Base-by-base conservation (phyloP, 1,140 invertebrate species). In the Bombus ignitus region DNA sequence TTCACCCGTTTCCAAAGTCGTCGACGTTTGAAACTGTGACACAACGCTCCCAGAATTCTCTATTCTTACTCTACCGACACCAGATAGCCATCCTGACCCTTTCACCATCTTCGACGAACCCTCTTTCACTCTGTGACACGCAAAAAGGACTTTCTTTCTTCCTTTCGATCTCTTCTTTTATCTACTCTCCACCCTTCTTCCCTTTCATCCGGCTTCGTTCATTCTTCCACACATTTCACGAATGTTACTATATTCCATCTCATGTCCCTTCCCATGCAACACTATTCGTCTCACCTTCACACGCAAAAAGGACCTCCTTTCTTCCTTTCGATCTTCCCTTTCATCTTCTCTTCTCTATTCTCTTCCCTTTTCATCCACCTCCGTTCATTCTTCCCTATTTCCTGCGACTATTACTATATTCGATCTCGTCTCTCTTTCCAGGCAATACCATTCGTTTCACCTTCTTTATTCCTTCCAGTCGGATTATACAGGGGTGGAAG, bases 21-120 rank as follows among this genome's bases (percentile, higher is more conserved):
- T 72, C 53, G 42, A 79, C 66, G 57, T 72, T 85, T 80, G 53
- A 80, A 62, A 70, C 65, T 39, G 65, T 37, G n/a, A 35, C 22
- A 42, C 53, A 47, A 73, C 66, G 28, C 42, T 80, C 3, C 9
- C 25, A 22, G 35, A 44, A 71, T 78, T 22, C 75, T 5, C 66
- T 8, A 42, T 35, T 39, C 53, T 71, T 79, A 37, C n/a, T 62
- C 10, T 6, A 37, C 66, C 39, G 32, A 32, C 28, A 18, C 22
- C 53, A 39, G 72, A 65, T 44, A 39, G 74, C 37, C 25, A 79
- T 57, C 75, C 72, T 74, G 62, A 59, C 32, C 62, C 32, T 62
- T 39, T 22, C 65, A n/a, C 65, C 47, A 62, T 47, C 22, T 65
- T 81, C 78, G 76, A 39, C 77, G 42, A 57, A 62, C 59, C 42